Conservation (phyloP, 2,113 vertebrate genomes). For the Picathartes gymnocephalus region DNA sequence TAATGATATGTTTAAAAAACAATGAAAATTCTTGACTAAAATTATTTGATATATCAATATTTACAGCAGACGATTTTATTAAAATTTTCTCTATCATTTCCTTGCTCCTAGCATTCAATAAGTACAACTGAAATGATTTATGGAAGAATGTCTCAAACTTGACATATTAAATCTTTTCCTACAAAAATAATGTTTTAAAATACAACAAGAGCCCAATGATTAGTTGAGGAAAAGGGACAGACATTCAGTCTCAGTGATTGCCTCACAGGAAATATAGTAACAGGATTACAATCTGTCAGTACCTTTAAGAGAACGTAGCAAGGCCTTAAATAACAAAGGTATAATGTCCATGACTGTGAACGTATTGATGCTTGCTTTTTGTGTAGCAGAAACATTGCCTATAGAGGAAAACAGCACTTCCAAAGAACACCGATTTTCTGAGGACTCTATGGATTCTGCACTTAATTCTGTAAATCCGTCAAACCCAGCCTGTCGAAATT, state of each 20-base stretch:
- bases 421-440: conserved; percentile 82
- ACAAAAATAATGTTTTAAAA: neutral
- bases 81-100: neutral
- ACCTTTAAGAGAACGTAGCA: neutral
- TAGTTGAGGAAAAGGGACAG: neutral
- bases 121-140: neutral
- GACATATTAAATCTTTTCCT: neutral
- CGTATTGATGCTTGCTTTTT: conserved; percentile 3
- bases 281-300: neutral
- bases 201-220: neutral
- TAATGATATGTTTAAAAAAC: neutral
- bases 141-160: neutral
- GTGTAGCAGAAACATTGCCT: conserved; percentile 81
- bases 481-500: conserved; percentile 64
- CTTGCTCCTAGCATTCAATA: neutral
- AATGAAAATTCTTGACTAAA: neutral
- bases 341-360: neutral
- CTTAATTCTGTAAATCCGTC: conserved; percentile 80
- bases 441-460: conserved; percentile 78
- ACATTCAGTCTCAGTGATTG: neutral
- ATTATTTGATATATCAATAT: neutral
- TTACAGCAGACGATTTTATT: neutral
- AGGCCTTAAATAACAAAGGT: neutral
- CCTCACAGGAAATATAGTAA: neutral
- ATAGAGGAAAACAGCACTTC: conserved; percentile 76